Conservation (phyloP, 2,797 vertebrate genomes). For the Gallinago nigripennis region DNA sequence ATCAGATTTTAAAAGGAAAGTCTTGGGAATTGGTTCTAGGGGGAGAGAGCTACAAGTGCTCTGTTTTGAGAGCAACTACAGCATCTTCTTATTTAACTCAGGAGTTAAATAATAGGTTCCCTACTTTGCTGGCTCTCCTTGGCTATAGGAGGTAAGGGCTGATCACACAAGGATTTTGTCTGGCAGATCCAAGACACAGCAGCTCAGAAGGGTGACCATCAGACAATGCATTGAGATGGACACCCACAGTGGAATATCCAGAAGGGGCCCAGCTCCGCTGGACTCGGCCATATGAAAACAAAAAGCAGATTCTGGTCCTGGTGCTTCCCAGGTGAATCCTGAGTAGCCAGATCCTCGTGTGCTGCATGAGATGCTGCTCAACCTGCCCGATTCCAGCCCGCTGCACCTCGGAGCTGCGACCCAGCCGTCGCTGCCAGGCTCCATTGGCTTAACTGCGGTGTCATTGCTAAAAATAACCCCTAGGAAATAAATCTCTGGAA, state of each 20-base stretch:
- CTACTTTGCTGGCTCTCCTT: not conserved
- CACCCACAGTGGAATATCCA: not conserved
- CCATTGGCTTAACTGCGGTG: not conserved
- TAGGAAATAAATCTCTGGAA: not conserved
- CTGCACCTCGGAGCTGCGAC: not conserved
- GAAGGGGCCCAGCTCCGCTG: not conserved
- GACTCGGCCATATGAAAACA: not conserved
- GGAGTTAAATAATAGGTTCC: not conserved
- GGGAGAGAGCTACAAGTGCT: not conserved
- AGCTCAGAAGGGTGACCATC: not conserved
- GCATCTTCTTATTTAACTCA: not conserved
- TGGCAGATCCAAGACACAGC: not conserved
- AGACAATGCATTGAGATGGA: accelerated
- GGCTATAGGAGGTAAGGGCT: too few species aligned
- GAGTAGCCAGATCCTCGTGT: accelerated
- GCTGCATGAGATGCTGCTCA: accelerated
- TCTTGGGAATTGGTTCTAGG: not conserved
- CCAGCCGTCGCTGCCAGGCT: not conserved
- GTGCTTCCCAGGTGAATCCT: not conserved
- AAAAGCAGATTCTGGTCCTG: not conserved
- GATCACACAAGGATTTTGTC: not conserved
- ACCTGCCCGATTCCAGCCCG: accelerated
- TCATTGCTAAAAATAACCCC: not conserved
- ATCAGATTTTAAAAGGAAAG: not conserved
- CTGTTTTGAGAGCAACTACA: not conserved